Conservation (phyloP, 2,797 vertebrate species). For the Mycteria americana region DNA sequence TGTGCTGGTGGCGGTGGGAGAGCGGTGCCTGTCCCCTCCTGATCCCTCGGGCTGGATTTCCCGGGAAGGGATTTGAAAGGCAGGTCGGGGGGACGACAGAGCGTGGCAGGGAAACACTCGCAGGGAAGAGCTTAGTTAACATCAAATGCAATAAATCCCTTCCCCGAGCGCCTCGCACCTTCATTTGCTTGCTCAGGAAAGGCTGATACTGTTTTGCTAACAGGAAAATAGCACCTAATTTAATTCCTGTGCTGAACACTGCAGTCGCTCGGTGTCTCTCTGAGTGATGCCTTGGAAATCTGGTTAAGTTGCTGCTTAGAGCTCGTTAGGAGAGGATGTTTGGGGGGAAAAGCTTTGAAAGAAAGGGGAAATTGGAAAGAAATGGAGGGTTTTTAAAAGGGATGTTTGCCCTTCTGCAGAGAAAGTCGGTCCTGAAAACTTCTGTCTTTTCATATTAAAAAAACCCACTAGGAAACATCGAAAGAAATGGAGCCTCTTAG, state of each 20-base stretch:
- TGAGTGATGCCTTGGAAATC: background rate
- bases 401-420: background rate
- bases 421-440: background rate
- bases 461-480: fast-evolving
- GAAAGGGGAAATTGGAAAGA: background rate
- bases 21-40: fast-evolving
- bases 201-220: background rate
- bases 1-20: background rate
- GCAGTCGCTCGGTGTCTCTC: background rate
- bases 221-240: background rate
- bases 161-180: background rate
- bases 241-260: background rate
- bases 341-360: background rate
- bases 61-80: background rate
- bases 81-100: background rate
- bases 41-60: background rate
- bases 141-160: background rate
- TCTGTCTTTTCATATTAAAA: fast-evolving
- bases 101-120: fast-evolving
- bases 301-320: background rate
- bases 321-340: background rate
- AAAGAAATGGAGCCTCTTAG: background rate
- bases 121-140: background rate
- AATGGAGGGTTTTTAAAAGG: fast-evolving
- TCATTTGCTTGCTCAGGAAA: fast-evolving